Evolutionary conservation across 2,888 invertebrate species (phyloP).

Genomic region (Campopleginae sp.): DNA sequence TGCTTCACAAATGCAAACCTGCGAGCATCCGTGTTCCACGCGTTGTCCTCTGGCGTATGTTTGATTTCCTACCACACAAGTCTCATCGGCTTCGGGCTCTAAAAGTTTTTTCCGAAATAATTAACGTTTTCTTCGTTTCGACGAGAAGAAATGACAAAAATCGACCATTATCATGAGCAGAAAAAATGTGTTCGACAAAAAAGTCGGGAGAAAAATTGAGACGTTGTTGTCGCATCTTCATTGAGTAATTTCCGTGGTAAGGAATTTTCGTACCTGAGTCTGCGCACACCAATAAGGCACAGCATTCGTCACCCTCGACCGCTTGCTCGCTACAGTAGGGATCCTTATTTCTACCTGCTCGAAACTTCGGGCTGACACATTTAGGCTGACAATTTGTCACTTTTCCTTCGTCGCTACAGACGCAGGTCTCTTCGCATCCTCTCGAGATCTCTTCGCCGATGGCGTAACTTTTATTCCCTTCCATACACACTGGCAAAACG

Average conservation of each 20-base stretch:
- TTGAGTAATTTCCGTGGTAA: neutral
- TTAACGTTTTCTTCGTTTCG: neutral
- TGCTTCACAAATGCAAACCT: slow-evolving; percentile 91
- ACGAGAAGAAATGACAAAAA: neutral
- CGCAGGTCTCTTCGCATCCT: slow-evolving; percentile 92
- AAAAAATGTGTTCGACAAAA: neutral
- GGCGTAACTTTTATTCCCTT: slow-evolving; percentile 83
- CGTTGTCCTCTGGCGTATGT: slow-evolving; percentile 90
- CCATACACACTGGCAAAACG: slow-evolving; percentile 70
- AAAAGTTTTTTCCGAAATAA: slow-evolving; percentile 1
- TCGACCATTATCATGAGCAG: neutral
- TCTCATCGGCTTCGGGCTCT: slow-evolving; percentile 84
- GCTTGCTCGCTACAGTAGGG: slow-evolving; percentile 90
- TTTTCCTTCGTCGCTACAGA: slow-evolving; percentile 88
- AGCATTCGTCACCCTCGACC: slow-evolving; percentile 89
- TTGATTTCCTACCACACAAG: slow-evolving; percentile 89
- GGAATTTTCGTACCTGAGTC: slow-evolving; percentile 84
- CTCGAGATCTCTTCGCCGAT: slow-evolving; percentile 90
- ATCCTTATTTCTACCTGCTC: slow-evolving; percentile 89
- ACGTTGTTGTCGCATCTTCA: neutral
- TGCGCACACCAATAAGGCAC: slow-evolving; percentile 89
- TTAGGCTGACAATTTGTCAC: slow-evolving; percentile 89
- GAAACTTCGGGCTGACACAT: slow-evolving; percentile 89
- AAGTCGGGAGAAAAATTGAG: neutral
- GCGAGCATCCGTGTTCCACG: slow-evolving; percentile 92